Percentiles rank a stretch among this genome's conserved stretches.
phyloP scores from a whole-genome alignment of 2,113 vertebrate genomes.

The Elephantulus edwardii region DNA sequence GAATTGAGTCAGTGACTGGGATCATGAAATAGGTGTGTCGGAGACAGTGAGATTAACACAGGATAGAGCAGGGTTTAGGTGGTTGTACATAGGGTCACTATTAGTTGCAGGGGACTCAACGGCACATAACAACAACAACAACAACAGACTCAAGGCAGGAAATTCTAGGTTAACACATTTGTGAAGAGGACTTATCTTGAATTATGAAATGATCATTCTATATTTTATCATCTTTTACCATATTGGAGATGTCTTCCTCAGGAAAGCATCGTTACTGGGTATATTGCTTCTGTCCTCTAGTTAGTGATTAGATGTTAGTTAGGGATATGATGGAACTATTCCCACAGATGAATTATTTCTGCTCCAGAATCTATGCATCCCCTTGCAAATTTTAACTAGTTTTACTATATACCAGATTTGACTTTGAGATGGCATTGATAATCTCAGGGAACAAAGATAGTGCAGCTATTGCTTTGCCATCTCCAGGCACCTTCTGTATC shows the following conservation, averaged over 20 bases:
- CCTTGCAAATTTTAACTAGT: neutral
- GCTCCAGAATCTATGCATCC: neutral
- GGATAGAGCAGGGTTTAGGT: too few species aligned
- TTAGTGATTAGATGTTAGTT: neutral
- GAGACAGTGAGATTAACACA: too few species aligned
- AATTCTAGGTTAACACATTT: neutral
- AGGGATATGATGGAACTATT: neutral
- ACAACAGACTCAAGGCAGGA: neutral
- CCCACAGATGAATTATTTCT: neutral
- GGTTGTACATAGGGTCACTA: too few species aligned
- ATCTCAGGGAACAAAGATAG: neutral
- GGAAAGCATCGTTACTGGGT: neutral
- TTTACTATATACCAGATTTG: neutral
- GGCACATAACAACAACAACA: too few species aligned
- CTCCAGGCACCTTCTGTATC: neutral
- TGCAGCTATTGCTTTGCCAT: neutral
- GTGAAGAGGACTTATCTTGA: neutral
- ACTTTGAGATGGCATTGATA: neutral
- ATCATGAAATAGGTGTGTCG: too few species aligned
- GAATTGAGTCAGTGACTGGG: too few species aligned
- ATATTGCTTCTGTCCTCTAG: neutral
- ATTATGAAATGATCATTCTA: neutral
- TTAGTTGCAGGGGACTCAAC: too few species aligned
- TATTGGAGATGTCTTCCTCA: neutral
- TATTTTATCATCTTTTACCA: neutral